These are phyloP conservation scores for Parascotia fuliginaria DNA, from an alignment of 2,888 invertebrate species.

Conservation along the genomic window DNA sequence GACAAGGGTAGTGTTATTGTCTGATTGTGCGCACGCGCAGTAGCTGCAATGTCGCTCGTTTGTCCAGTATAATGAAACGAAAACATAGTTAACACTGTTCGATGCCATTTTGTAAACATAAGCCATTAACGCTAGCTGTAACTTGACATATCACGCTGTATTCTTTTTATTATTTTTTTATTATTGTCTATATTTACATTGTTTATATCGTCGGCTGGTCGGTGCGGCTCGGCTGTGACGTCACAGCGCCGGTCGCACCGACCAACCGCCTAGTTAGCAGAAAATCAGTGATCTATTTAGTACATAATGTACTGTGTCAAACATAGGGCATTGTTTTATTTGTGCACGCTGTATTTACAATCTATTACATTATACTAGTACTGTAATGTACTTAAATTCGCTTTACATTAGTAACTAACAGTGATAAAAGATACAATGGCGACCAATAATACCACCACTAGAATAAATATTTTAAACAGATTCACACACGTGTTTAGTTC, in stretches of 20 bases:
- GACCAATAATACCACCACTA: conserved; percentile 15
- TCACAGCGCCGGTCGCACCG: not conserved
- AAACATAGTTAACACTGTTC: conserved; percentile 50
- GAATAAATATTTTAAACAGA: conserved; percentile 22
- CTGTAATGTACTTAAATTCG: conserved; percentile 6
- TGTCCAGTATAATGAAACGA: conserved; percentile 57
- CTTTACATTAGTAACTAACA: too few relatives aligned
- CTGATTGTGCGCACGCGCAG: conserved; percentile 14
- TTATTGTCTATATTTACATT: conserved; percentile 38
- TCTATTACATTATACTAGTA: conserved; percentile 23
- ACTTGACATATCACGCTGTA: conserved; percentile 71
- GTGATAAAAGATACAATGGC: conserved; percentile 28
- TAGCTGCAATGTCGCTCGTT: conserved; percentile 46
- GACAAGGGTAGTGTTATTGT: not conserved
- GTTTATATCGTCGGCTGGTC: conserved; percentile 5
- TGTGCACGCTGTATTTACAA: conserved; percentile 44
- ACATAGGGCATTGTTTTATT: conserved; percentile 60
- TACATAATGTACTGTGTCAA: conserved; percentile 63
- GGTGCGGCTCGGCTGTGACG: conserved; percentile 6
- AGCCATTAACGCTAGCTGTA: conserved; percentile 55
- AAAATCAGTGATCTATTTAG: conserved; percentile 39
- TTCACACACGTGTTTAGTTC: conserved; percentile 32
- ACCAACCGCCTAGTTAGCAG: not conserved
- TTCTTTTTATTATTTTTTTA: conserved; percentile 51
- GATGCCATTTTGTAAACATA: conserved; percentile 60